Conservation (phyloP, 2,888 invertebrate genomes). For the Pristionchus maxplancki region DNA sequence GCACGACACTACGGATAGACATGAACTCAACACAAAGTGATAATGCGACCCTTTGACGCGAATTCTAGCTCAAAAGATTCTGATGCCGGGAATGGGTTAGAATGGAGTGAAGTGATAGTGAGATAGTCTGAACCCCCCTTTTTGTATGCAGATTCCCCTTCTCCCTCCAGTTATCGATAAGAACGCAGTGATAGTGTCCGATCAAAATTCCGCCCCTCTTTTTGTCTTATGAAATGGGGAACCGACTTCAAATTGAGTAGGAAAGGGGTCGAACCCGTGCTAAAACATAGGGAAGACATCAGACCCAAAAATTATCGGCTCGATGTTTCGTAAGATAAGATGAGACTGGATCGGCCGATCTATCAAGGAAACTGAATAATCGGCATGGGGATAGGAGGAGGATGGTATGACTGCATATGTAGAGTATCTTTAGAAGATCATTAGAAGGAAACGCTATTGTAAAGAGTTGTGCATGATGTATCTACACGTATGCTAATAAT, state of each 20-base stretch:
- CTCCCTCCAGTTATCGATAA: not conserved
- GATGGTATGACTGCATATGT: not conserved
- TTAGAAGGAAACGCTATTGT: too few species aligned
- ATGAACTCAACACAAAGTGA: not conserved
- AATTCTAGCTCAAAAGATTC: not conserved
- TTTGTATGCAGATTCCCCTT: not conserved
- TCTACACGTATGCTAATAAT: not conserved
- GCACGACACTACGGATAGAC: not conserved
- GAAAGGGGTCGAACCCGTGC: not conserved
- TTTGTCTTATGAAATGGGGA: not conserved
- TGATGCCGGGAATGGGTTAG: not conserved
- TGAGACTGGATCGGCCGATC: not conserved
- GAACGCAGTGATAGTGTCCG: not conserved
- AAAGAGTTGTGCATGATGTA: not conserved
- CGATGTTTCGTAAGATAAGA: not conserved
- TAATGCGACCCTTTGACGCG: not conserved
- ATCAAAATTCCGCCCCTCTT: slow-evolving; percentile 25
- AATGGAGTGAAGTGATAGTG: not conserved
- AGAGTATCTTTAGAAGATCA: not conserved
- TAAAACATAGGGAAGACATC: not conserved
- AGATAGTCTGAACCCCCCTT: not conserved
- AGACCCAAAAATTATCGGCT: not conserved
- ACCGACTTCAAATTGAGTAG: not conserved
- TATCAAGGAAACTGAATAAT: too few species aligned
- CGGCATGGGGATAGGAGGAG: not conserved